phyloP scores from a whole-genome alignment of 2,797 vertebrate genomes.

The Cynopterus sphinx region DNA sequence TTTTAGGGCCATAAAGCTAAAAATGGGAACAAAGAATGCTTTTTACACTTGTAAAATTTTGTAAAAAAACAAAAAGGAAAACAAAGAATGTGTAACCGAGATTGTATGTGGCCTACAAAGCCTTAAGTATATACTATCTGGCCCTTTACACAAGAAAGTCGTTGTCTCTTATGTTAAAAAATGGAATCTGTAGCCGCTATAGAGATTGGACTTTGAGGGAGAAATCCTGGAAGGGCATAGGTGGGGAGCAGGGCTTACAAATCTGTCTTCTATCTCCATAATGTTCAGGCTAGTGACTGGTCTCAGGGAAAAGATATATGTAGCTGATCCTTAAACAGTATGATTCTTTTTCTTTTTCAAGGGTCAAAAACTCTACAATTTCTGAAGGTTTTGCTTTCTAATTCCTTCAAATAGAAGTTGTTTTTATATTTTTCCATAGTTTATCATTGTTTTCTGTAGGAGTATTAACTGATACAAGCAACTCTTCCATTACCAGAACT shows the following conservation, averaged over 20 bases:
- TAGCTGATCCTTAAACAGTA: not conserved
- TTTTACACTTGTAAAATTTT: slow-evolving; percentile 32
- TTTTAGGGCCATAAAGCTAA: not conserved
- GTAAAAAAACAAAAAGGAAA: slow-evolving; percentile 1
- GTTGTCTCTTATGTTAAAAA: not conserved
- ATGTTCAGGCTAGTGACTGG: not conserved
- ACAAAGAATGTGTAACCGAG: not conserved
- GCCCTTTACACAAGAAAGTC: not conserved
- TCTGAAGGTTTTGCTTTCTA: not conserved
- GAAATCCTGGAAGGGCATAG: not conserved
- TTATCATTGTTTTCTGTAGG: not conserved
- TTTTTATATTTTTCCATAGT: slow-evolving; percentile 16
- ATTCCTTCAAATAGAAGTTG: slow-evolving; percentile 41
- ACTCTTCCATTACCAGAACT: not conserved
- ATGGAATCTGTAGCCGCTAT: not conserved
- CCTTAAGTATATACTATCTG: slow-evolving; percentile 23
- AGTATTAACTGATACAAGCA: not conserved
- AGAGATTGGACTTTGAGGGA: not conserved
- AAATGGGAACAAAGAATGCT: not conserved
- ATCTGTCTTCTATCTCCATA: not conserved
- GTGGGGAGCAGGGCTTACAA: not conserved
- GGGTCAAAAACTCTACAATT: not conserved
- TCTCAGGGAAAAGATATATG: not conserved
- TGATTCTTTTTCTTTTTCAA: not conserved
- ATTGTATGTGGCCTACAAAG: not conserved